Conservation (phyloP, 2,888 invertebrate species). For the Drosophila lacicola region DNA sequence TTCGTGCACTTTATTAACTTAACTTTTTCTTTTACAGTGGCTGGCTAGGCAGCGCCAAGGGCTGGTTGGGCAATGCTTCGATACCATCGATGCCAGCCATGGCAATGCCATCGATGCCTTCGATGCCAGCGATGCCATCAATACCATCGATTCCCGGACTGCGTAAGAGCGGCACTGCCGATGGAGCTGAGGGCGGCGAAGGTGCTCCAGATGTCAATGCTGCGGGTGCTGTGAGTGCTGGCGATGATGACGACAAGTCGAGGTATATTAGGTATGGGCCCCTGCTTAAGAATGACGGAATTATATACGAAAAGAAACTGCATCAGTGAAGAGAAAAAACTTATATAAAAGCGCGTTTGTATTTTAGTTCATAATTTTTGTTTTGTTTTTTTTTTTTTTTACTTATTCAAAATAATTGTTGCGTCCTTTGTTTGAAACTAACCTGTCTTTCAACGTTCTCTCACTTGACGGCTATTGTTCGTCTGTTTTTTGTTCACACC, state of each 20-base stretch:
- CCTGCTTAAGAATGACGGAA: conserved; percentile 85
- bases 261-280: conserved; percentile 92
- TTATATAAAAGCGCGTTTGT: conserved; percentile 59
- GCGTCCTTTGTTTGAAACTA: conserved; percentile 19
- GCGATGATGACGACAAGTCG: conserved; percentile 94
- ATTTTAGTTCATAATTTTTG: conserved; percentile 30
- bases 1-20: conserved; percentile 32
- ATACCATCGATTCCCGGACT: conserved; percentile 89
- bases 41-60: conserved; percentile 94
- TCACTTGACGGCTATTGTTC: conserved; percentile 39
- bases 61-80: conserved; percentile 89
- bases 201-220: conserved; percentile 64
- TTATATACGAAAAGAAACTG: conserved; percentile 65
- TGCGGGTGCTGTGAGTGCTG: conserved; percentile 80
- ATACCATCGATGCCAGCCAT: conserved; percentile 85
- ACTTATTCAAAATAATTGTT: conserved; percentile 20
- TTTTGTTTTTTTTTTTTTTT: conserved; percentile 17
- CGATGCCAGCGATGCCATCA: conserved; percentile 85
- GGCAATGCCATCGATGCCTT: conserved; percentile 85
- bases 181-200: conserved; percentile 72
- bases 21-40: conserved; percentile 86
- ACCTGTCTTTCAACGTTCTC: conserved; percentile 11
- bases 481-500: conserved; percentile 17
- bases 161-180: conserved; percentile 88
- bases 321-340: conserved; percentile 43